Evolutionary conservation across 2,888 invertebrate genomes (phyloP).

Genomic region (Augochlorella aurata): DNA sequence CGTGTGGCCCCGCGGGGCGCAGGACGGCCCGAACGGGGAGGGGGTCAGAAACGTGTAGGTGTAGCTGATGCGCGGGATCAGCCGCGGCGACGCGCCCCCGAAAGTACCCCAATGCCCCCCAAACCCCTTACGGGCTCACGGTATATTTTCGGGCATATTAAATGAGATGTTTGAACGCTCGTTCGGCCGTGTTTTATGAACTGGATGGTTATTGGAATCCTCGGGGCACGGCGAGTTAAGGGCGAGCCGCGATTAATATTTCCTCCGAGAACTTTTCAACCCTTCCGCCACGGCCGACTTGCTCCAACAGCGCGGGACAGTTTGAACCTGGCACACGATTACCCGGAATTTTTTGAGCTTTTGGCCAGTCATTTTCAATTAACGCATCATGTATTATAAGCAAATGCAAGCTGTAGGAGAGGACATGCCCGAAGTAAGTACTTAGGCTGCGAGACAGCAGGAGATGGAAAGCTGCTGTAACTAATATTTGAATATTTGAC

Average conservation of each 20-base stretch:
- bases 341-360: background rate
- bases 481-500: too few species aligned
- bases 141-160: conserved; percentile 22
- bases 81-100: conserved; percentile 26
- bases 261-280: background rate
- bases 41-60: conserved; percentile 13
- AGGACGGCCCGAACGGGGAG: conserved; percentile 4
- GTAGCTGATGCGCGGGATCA: conserved; percentile 37
- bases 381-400: too few species aligned
- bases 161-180: conserved; percentile 25
- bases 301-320: background rate
- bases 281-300: background rate
- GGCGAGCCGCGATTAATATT: background rate
- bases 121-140: background rate
- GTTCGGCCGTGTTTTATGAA: conserved; percentile 11
- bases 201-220: conserved; percentile 16
- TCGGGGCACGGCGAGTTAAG: background rate
- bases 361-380: background rate
- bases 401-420: too few species aligned
- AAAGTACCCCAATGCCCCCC: too few species aligned
- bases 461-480: too few species aligned
- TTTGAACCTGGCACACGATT: background rate
- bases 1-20: conserved; percentile 57
- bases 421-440: too few species aligned
- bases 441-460: too few species aligned